Percentiles rank a stretch among this genome's conserved stretches.
These are phyloP conservation scores for Drosophila sordidapex DNA, from an alignment of 2,888 invertebrate species.

Conservation along the genomic window DNA sequence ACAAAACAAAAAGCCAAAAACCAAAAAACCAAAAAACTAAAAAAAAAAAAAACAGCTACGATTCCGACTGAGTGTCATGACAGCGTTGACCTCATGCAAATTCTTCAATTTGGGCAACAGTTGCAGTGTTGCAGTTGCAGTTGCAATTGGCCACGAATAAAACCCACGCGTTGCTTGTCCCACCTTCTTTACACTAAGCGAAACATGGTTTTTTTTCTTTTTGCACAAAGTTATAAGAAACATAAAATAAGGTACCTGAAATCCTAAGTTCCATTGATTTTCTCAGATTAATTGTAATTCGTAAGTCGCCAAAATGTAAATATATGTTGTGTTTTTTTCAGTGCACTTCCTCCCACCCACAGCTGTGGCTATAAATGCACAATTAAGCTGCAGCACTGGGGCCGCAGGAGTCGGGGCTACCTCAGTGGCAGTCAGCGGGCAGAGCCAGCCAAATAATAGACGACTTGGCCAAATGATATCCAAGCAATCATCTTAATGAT, in stretches of 20 bases:
- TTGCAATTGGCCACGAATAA: conserved; percentile 28
- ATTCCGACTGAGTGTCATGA: conserved; percentile 63
- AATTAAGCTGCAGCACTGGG: conserved; percentile 37
- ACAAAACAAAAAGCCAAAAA: conserved; percentile 6
- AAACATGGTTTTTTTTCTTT: neutral
- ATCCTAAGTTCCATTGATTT: neutral
- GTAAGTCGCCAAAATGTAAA: neutral
- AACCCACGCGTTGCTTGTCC: conserved; percentile 13
- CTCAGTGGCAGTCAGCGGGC: conserved; percentile 25
- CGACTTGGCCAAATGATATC: conserved; percentile 44
- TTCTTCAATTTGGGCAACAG: conserved; percentile 52
- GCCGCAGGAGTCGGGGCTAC: conserved; percentile 19
- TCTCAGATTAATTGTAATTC: neutral
- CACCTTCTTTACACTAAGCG: neutral
- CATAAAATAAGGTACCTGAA: neutral
- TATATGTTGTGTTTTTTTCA: neutral
- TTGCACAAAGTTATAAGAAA: neutral
- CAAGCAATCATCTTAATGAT: conserved; percentile 57
- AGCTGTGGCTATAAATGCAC: conserved; percentile 34
- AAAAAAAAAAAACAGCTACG: conserved; percentile 18
- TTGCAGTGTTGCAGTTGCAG: conserved; percentile 41
- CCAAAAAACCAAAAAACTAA: neutral
- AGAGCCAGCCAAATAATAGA: conserved; percentile 44
- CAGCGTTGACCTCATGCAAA: conserved; percentile 71
- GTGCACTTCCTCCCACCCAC: conserved; percentile 9